phyloP scores from a whole-genome alignment of 2,888 invertebrate species.

The Melieria omissa region DNA sequence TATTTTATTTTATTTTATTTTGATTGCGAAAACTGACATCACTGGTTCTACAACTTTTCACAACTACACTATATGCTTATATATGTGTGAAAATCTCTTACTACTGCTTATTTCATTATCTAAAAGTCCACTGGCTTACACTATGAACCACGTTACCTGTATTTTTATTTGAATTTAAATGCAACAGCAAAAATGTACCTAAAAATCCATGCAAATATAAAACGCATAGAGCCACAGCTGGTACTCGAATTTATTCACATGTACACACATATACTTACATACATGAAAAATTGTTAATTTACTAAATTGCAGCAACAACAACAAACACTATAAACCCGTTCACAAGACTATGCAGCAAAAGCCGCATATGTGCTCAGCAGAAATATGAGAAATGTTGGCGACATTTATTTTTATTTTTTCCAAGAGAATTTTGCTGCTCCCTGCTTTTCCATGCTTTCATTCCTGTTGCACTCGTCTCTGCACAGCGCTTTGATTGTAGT shows the following conservation, averaged over 20 bases:
- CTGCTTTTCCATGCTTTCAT: too few species aligned
- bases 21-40: too few species aligned
- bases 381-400: background rate
- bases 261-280: background rate
- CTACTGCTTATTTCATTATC: background rate
- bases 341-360: background rate
- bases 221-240: too few species aligned
- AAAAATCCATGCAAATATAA: too few species aligned
- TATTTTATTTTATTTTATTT: background rate
- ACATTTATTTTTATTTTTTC: too few species aligned
- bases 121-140: too few species aligned
- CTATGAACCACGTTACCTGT: too few species aligned
- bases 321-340: background rate
- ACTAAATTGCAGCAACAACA: slow-evolving; percentile 22
- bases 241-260: background rate
- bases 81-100: background rate
- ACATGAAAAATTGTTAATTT: slow-evolving; percentile 24
- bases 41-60: background rate
- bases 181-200: too few species aligned
- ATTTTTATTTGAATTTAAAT: too few species aligned
- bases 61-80: background rate
- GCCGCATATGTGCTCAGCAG: background rate
- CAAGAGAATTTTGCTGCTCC: too few species aligned
- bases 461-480: too few species aligned
- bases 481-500: too few species aligned